Evolutionary conservation across 2,888 invertebrate genomes (phyloP).

Genomic region (Lamellibrachia columna): DNA sequence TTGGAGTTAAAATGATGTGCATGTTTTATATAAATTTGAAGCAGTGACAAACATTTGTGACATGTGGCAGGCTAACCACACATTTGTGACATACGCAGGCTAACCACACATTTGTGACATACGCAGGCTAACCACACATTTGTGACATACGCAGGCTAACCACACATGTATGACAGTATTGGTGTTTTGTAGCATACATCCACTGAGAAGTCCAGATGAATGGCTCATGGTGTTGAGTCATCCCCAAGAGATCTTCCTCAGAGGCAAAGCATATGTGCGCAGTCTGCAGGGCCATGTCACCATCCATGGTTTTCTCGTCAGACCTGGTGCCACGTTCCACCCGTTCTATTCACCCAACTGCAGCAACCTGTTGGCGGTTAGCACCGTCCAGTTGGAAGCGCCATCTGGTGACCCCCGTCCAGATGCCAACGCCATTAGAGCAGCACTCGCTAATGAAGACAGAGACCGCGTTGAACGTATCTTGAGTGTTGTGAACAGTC

Average conservation of each 20-base stretch:
- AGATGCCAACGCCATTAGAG: background rate
- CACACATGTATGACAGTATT: background rate
- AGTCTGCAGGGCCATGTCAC: conserved; percentile 43
- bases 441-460: conserved; percentile 26
- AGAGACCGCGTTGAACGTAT: background rate
- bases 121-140: too few species aligned
- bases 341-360: conserved; percentile 50
- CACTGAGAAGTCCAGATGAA: background rate
- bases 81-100: too few species aligned
- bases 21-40: too few species aligned
- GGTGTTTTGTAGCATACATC: background rate
- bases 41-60: too few species aligned
- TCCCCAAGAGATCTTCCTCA: conserved; percentile 44
- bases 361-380: conserved; percentile 46
- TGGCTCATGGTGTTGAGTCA: conserved; percentile 33
- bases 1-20: too few species aligned
- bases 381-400: conserved; percentile 32
- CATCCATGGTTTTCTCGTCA: conserved; percentile 45
- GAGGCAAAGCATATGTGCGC: conserved; percentile 44
- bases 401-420: background rate
- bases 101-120: too few species aligned
- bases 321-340: conserved; percentile 24
- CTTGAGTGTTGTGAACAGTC: conserved; percentile 30
- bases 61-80: too few species aligned
- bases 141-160: background rate